Conservation (phyloP, 1,140 invertebrate genomes). For the Drosophila pruinosa region DNA sequence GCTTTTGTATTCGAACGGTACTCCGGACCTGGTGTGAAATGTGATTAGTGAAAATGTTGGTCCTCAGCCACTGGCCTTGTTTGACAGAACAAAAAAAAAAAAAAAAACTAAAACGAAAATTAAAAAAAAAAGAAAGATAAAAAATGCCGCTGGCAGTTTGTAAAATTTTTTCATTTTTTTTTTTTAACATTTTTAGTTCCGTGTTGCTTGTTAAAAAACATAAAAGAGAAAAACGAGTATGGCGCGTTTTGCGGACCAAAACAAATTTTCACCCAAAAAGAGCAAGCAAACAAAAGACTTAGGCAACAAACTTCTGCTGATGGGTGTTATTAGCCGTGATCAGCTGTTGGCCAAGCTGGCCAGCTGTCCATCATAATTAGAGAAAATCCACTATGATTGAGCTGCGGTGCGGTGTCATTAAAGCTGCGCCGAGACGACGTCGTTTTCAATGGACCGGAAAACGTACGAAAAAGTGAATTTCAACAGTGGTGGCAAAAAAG, state of each 20-base stretch:
- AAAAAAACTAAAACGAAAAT: neutral
- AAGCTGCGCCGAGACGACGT: slow-evolving; percentile 35
- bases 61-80: slow-evolving; percentile 11
- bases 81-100: slow-evolving; percentile 8
- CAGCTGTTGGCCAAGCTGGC: slow-evolving; percentile 11
- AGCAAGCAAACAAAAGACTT: slow-evolving; percentile 66
- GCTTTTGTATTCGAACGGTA: slow-evolving; percentile 14
- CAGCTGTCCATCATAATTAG: slow-evolving; percentile 59
- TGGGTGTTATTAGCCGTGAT: slow-evolving; percentile 12
- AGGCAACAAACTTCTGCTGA: slow-evolving; percentile 58
- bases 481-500: slow-evolving; percentile 44
- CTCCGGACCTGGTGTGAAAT: slow-evolving; percentile 23
- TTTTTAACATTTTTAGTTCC: slow-evolving; percentile 39
- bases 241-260: slow-evolving; percentile 8
- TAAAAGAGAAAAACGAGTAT: neutral
- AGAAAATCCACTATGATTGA: slow-evolving; percentile 53
- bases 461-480: slow-evolving; percentile 73
- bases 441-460: slow-evolving; percentile 77
- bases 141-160: slow-evolving; percentile 2
- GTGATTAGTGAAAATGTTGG: slow-evolving; percentile 25
- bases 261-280: slow-evolving; percentile 46
- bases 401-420: slow-evolving; percentile 44
- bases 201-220: slow-evolving; percentile 33
- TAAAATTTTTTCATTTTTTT: neutral
- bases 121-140: too few relatives aligned